phyloP scores from a whole-genome alignment of 2,888 invertebrate genomes.

The Acheta domesticus region DNA sequence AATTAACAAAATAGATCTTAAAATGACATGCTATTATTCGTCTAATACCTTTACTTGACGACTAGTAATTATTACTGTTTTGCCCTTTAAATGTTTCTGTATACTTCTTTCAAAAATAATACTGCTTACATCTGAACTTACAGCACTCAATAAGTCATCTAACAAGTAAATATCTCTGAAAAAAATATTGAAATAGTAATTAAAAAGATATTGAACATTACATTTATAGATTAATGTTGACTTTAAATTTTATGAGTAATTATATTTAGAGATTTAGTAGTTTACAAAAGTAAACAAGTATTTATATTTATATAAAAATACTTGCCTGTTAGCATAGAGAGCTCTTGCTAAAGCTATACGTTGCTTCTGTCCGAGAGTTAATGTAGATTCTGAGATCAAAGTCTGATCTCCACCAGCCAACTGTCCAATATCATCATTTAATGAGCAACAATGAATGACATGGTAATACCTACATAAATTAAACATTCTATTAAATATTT shows the following conservation, averaged over 20 bases:
- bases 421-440: slow-evolving; percentile 54
- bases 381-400: slow-evolving; percentile 51
- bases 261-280: too few relatives aligned
- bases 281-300: too few relatives aligned
- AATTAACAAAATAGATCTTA: too few relatives aligned
- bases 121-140: not conserved
- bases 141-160: not conserved
- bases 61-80: slow-evolving; percentile 3
- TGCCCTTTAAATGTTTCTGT: not conserved
- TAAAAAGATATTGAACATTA: too few relatives aligned
- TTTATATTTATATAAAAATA: not conserved
- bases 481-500: too few relatives aligned
- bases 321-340: slow-evolving; percentile 41
- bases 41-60: not conserved
- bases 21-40: too few relatives aligned
- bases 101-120: not conserved
- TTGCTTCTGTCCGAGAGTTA: slow-evolving; percentile 46
- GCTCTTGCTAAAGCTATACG: slow-evolving; percentile 48
- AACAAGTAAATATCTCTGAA: slow-evolving; percentile 7
- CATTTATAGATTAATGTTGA: too few relatives aligned
- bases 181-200: not conserved
- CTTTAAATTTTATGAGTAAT: too few relatives aligned
- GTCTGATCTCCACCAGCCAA: slow-evolving; percentile 58
- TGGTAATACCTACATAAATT: slow-evolving; percentile 48
- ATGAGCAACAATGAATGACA: slow-evolving; percentile 52